Evolutionary conservation across 2,113 vertebrate species (phyloP).

Genomic region (Saiga tatarica): DNA sequence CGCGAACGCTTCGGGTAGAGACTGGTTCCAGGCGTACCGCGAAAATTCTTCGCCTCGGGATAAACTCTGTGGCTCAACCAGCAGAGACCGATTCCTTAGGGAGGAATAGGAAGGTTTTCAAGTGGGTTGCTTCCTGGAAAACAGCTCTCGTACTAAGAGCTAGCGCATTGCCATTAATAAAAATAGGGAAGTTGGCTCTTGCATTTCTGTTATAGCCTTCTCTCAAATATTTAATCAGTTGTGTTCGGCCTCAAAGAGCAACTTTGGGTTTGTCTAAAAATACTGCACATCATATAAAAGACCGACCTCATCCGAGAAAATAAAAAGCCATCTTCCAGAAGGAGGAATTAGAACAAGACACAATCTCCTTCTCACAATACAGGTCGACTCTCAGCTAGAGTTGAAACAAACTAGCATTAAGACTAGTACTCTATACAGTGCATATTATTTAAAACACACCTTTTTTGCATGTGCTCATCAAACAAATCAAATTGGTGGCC

Average conservation of each 20-base stretch:
- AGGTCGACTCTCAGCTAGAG: accelerated
- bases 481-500: neutral
- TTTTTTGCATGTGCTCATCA: neutral
- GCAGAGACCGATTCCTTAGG: accelerated
- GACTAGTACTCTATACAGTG: neutral
- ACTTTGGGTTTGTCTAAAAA: neutral
- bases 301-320: neutral
- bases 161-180: neutral
- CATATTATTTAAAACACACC: neutral
- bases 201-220: neutral
- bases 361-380: neutral
- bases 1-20: accelerated
- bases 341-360: neutral
- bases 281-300: neutral
- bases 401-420: neutral
- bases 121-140: neutral
- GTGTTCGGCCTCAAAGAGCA: neutral
- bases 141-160: neutral
- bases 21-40: accelerated
- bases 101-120: neutral
- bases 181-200: neutral
- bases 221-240: neutral
- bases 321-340: neutral
- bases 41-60: accelerated
- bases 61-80: neutral